Conservation (phyloP, 2,888 invertebrate species). For the Luperina nickerlii region DNA sequence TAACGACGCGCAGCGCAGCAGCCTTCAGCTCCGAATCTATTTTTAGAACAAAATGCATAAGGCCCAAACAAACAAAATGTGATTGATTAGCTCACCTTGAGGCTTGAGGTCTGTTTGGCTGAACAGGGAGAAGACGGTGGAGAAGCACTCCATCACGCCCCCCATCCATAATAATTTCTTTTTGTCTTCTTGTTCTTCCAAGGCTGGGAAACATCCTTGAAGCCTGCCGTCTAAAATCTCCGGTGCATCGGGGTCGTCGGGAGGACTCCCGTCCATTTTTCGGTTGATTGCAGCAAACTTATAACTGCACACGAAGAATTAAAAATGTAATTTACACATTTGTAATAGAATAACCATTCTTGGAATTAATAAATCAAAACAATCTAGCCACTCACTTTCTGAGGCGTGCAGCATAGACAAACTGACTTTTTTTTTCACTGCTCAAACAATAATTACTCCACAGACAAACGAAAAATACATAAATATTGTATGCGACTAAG, state of each 20-base stretch:
- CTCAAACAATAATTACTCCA: not conserved
- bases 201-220: constrained; percentile 58
- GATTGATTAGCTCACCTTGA: constrained; percentile 86
- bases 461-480: not conserved
- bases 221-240: constrained; percentile 66
- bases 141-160: constrained; percentile 96
- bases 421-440: constrained; percentile 3
- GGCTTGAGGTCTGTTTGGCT: constrained; percentile 94
- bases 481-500: not conserved
- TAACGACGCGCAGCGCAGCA: constrained; percentile 71
- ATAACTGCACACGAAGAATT: constrained; percentile 27
- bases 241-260: constrained; percentile 55
- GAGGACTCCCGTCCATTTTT: constrained; percentile 66
- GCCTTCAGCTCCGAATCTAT: constrained; percentile 67
- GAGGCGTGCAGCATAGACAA: constrained; percentile 39
- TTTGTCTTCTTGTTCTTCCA: constrained; percentile 77
- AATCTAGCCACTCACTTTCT: constrained; percentile 24
- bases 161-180: constrained; percentile 93
- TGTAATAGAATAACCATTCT: not conserved
- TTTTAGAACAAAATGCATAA: constrained; percentile 45
- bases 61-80: constrained; percentile 35
- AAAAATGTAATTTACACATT: not conserved
- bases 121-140: constrained; percentile 96
- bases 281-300: constrained; percentile 3
- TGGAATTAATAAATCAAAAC: constrained; percentile 32